phyloP scores from a whole-genome alignment of 2,888 invertebrate genomes.

The Drosophila histrio region DNA sequence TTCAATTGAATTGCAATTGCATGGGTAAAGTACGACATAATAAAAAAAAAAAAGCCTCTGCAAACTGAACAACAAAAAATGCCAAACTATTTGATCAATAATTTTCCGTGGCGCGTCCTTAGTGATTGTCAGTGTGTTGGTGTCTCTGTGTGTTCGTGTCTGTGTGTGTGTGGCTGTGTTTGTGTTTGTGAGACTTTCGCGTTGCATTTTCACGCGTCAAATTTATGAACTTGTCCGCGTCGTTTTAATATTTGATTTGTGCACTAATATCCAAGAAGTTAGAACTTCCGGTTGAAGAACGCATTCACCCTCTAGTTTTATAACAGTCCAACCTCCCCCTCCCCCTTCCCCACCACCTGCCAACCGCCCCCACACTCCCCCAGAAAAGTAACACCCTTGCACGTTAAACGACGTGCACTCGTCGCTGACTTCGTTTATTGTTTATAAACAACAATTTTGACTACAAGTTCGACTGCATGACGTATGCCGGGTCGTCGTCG shows the following conservation, averaged over 20 bases:
- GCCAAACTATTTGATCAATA: conserved; percentile 78
- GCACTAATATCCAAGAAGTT: conserved; percentile 49
- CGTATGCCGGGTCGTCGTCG: conserved; percentile 68
- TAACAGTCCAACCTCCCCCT: not conserved
- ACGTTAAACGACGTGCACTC: conserved; percentile 31
- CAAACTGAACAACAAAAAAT: conserved; percentile 22
- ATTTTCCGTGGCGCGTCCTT: conserved; percentile 63
- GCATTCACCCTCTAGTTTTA: conserved; percentile 34
- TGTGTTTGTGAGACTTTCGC: conserved; percentile 32
- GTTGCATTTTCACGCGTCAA: conserved; percentile 72
- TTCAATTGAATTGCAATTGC: conserved; percentile 20
- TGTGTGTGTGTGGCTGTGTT: conserved; percentile 15
- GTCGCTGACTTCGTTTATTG: conserved; percentile 71
- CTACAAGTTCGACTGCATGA: conserved; percentile 58
- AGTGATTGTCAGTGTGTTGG: conserved; percentile 48
- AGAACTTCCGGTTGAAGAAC: conserved; percentile 49
- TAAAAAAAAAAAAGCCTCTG: not conserved
- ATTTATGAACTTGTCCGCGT: conserved; percentile 59
- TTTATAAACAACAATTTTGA: conserved; percentile 76
- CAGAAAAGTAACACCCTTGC: conserved; percentile 4
- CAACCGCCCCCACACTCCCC: not conserved
- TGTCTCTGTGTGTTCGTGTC: conserved; percentile 11
- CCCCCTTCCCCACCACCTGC: not conserved
- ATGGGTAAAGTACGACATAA: conserved; percentile 13
- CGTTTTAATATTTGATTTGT: conserved; percentile 69